A percentile compares a stretch with the other conserved stretches of the same genome.
Evolutionary conservation across 2,888 invertebrate genomes (phyloP).

Genomic region (Halocaridina rubra): DNA sequence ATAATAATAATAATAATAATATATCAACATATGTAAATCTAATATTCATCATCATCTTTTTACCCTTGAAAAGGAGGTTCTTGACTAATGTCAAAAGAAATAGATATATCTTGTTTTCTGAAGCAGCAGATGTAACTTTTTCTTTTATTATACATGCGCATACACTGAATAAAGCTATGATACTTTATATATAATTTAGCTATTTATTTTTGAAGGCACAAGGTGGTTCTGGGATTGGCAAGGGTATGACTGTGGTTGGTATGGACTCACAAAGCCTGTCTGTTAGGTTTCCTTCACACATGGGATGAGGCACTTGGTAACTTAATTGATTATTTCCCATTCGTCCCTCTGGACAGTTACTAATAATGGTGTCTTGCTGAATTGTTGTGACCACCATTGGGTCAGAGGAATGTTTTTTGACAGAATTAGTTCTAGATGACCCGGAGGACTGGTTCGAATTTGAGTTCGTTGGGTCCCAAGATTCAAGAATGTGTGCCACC

Average conservation of each 20-base stretch:
- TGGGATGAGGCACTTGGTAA: too few species aligned
- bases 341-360: too few species aligned
- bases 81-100: too few species aligned
- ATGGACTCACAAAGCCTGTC: neutral
- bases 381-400: neutral
- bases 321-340: too few species aligned
- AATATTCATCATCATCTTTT: too few species aligned
- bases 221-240: neutral
- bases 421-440: neutral
- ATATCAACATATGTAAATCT: too few species aligned
- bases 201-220: conserved; percentile 1
- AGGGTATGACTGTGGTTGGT: neutral
- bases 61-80: too few species aligned
- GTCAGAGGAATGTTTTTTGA: neutral
- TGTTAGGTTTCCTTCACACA: too few species aligned
- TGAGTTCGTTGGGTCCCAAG: conserved; percentile 23
- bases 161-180: neutral
- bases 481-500: conserved; percentile 37
- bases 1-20: too few species aligned
- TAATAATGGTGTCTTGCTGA: neutral
- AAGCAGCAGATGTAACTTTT: neutral
- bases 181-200: neutral
- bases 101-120: too few species aligned
- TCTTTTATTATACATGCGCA: neutral
- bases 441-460: neutral